Base-by-base conservation (phyloP, 2,113 vertebrate genomes). In the Alethe diademata region DNA sequence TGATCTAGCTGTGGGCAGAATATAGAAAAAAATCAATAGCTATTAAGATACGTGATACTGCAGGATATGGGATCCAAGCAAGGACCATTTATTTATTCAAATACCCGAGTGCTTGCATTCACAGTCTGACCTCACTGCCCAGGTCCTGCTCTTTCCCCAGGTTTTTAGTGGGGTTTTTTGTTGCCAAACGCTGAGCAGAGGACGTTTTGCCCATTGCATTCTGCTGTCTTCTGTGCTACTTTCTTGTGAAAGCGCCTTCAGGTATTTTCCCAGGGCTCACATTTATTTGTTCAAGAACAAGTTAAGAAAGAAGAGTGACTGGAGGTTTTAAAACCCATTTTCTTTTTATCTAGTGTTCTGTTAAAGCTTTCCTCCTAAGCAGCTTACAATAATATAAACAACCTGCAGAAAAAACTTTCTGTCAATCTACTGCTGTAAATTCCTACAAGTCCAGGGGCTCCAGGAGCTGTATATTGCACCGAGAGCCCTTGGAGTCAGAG, bases 371-470 rank as follows among this genome's bases (percentile, higher is more conserved):
- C 73, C 83, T 94, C 91, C 93, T 96, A 97, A 97, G 95, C 91
- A 96, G 96, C 96, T 97, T 97, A 97, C 94, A 93, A 85, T 96
- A 96, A 96, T 89, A 96, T 92, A 96, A 97, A 96, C 95, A 96
- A 96, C 95, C 92, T 56, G 87, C 88, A 93, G 92, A 92, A 97
- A 91, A 90, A 97, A 93, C 61, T 95, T 71, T 15, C 92, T 93
- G 85, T 92, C 96, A 95, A 82, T 97, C 96, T 88, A 31, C 73
- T 70, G 61, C 88, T 91, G 82, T 91, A 94, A 97, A 96, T 94
- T 96, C 92, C 86, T 95, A 10, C 80, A 89, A 93, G 95, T 95
- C 88, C 78, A 69, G 74, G 86, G 92, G 93, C 76, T 96, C 87
- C 91, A 73, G 92, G 90, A 97, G 60, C 78, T 87, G 90, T 91